Conservation (phyloP, 2,888 invertebrate genomes). For the Paralinhomoeus sp. region DNA sequence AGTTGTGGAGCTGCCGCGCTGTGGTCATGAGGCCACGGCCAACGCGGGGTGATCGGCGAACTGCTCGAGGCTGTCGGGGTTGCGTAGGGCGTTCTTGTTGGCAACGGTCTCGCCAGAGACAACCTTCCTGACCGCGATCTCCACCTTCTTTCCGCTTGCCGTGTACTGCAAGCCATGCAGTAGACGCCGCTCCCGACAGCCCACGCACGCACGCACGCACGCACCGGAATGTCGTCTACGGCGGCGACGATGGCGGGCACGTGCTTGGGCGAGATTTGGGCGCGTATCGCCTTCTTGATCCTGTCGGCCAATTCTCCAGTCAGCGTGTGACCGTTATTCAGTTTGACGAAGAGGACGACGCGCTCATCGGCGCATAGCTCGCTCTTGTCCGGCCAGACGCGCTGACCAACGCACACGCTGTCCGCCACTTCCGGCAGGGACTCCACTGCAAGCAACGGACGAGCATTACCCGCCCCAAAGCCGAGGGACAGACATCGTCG, state of each 20-base stretch:
- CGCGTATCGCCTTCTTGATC: slow-evolving; percentile 29
- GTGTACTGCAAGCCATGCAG: slow-evolving; percentile 30
- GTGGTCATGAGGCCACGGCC: too few relatives aligned
- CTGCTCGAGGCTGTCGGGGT: slow-evolving; percentile 31
- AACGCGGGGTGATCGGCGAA: slow-evolving; percentile 11
- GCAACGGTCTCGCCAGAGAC: slow-evolving; percentile 30
- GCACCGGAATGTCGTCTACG: slow-evolving; percentile 33
- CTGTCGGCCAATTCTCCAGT: slow-evolving; percentile 26
- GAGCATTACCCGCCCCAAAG: too few relatives aligned
- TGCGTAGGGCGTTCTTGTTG: slow-evolving; percentile 32
- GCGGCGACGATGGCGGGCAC: slow-evolving; percentile 33
- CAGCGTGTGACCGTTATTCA: slow-evolving; percentile 24
- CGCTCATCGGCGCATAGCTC: slow-evolving; percentile 27
- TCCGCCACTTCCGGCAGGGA: not conserved
- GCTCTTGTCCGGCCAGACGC: slow-evolving; percentile 13
- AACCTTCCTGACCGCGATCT: slow-evolving; percentile 35
- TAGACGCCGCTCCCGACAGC: too few relatives aligned
- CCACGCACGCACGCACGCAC: slow-evolving; percentile 8
- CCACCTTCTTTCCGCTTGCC: slow-evolving; percentile 37
- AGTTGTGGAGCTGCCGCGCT: too few relatives aligned
- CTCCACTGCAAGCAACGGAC: not conserved
- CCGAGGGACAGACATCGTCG: too few relatives aligned
- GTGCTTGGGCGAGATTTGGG: slow-evolving; percentile 33
- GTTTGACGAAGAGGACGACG: slow-evolving; percentile 36
- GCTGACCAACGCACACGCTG: slow-evolving; percentile 35